A percentile compares a stretch with the other conserved stretches of the same genome.
These are phyloP conservation scores for Bhutanitis thaidina DNA, from an alignment of 2,888 invertebrate genomes.

Conservation along the genomic window DNA sequence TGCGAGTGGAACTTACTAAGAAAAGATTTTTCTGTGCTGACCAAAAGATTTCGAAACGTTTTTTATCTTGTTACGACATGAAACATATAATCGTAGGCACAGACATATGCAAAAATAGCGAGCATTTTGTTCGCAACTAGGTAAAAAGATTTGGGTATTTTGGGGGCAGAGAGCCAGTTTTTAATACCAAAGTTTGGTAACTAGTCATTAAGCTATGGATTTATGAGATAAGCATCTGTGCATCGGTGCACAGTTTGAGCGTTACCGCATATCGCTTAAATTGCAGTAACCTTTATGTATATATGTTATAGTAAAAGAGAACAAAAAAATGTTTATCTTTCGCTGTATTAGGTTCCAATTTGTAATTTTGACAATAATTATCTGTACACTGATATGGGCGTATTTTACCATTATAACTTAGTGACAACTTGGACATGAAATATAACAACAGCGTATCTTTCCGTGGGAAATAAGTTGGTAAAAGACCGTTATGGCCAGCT, in stretches of 20 bases:
- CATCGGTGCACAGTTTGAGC: conserved; percentile 28
- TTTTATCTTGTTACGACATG: no score
- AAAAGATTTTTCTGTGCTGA: no score
- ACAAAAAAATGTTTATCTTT: conserved; percentile 11
- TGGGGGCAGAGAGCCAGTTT: not conserved
- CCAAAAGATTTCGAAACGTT: no score
- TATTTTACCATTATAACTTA: not conserved
- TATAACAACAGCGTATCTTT: no score
- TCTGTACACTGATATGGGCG: not conserved
- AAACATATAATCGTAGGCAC: no score
- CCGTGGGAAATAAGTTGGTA: no score
- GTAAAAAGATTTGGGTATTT: not conserved
- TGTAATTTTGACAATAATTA: conserved; percentile 30
- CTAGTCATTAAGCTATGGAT: conserved; percentile 15
- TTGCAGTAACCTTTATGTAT: conserved; percentile 13
- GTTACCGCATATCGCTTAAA: conserved; percentile 24
- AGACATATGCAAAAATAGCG: no score
- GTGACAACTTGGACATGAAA: no score
- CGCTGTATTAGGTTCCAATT: conserved; percentile 17
- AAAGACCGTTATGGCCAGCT: no score
- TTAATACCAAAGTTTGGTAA: conserved; percentile 20
- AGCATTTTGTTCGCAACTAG: no score
- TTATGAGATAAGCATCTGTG: conserved; percentile 23
- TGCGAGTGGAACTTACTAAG: no score
- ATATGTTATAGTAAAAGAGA: not conserved